Base-by-base conservation (phyloP, 2,113 vertebrate species). In the Triplophysa siluroides region DNA sequence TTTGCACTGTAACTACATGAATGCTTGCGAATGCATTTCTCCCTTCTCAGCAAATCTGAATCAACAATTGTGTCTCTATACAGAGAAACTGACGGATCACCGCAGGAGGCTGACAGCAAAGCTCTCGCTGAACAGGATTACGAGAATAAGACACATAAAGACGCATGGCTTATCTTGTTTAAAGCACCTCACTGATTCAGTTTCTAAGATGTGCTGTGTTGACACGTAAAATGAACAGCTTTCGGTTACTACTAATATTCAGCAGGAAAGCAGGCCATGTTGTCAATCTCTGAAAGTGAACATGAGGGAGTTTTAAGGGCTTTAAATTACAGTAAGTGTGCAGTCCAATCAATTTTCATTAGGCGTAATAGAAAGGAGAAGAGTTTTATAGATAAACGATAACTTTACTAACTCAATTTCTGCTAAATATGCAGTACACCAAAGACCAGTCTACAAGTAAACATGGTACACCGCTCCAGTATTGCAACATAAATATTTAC, bases 111-210 rank as follows among this genome's bases (percentile, higher is more conserved):
- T 26, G 41, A 43, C 41, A 23, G 72, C 58, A 75, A 63, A 75
- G 38, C 72, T 63, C 58, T 23, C 19, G 21, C 72, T 63, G 58
- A 75, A 43, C 72, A 19, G 58, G 41, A 62, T 75, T 75, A 63
- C 18, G 38, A 75, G 41, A 75, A 73, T 60, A 56, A 41, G 54
- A 73, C 71, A 73, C 60, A 73, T 60, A 73, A 73, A 73, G 54
- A 24, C 1, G n/a, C 54, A 10, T 43, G 33, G 13, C 54, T 60
- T 75, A 62, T 47, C 38, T 47, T 62, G 38, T 8, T 12, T 62
- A 45, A 62, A 63, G 38, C 72, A 47, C n/a, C 61, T 45, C n/a
- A 72, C 21, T 14, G 29, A 58, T 58, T 41, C 26, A 58, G 50
- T 24, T 38, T 4, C 12, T 60, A 56, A 60, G 38, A 63, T 47